phyloP scores from a whole-genome alignment of 2,113 vertebrate species.

The Etheostoma cragini region DNA sequence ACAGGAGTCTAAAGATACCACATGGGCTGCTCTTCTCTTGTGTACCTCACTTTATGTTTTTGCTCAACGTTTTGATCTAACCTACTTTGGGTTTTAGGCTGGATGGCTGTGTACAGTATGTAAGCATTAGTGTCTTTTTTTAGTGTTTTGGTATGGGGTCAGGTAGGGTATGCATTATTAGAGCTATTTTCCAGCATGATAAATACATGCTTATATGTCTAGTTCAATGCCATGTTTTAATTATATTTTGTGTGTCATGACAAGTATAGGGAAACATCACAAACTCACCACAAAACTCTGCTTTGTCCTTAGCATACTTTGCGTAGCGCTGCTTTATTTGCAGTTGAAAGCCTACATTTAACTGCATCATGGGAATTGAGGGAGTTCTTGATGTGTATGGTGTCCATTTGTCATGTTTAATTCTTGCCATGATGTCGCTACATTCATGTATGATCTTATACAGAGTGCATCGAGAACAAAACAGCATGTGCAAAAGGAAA shows the following conservation, averaged over 20 bases:
- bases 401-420: neutral
- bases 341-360: neutral
- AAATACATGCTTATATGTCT: constrained; percentile 6
- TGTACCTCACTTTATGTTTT: constrained; percentile 40
- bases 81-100: constrained; percentile 11
- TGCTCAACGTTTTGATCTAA: constrained; percentile 15
- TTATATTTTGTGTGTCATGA: constrained; percentile 11
- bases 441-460: constrained; percentile 38
- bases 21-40: constrained; percentile 16
- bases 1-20: neutral
- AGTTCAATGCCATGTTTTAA: neutral
- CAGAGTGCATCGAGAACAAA: constrained; percentile 2
- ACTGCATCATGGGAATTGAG: neutral
- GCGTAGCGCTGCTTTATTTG: neutral
- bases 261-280: constrained; percentile 10
- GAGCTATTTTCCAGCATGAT: constrained; percentile 11
- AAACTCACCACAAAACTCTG: neutral
- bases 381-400: neutral
- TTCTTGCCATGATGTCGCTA: constrained; percentile 6
- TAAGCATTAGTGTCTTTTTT: neutral
- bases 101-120: constrained; percentile 3
- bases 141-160: neutral
- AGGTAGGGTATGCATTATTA: neutral
- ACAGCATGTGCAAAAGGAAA: constrained; percentile 1
- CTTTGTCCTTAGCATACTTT: constrained; percentile 4